A percentile compares a stretch with the other conserved stretches of the same genome.
Evolutionary conservation across 2,888 invertebrate genomes (phyloP).

Genomic region (Labia minor): DNA sequence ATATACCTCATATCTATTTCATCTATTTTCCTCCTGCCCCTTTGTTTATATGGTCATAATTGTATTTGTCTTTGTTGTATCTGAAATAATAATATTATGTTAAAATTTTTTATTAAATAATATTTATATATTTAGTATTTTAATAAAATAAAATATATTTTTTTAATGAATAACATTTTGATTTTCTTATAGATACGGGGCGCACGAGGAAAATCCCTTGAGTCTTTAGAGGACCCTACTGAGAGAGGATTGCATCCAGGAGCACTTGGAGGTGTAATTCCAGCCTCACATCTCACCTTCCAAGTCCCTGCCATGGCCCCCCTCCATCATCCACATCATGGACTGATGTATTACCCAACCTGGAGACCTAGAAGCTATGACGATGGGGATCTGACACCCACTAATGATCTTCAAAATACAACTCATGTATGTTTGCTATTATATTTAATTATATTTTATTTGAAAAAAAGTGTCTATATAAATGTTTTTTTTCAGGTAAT

Average conservation of each 20-base stretch:
- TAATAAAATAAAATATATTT: no score
- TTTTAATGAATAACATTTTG: no score
- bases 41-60: no score
- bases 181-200: slow-evolving; percentile 55
- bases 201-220: slow-evolving; percentile 67
- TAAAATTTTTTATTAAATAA: no score
- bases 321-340: slow-evolving; percentile 32
- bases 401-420: slow-evolving; percentile 50
- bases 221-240: slow-evolving; percentile 63
- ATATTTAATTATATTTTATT: background rate
- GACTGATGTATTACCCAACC: background rate
- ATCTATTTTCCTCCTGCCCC: no score
- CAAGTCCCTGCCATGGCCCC: slow-evolving; percentile 47
- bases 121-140: no score
- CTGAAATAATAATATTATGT: no score
- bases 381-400: slow-evolving; percentile 82
- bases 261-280: background rate
- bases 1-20: no score
- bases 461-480: background rate
- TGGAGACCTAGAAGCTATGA: slow-evolving; percentile 70
- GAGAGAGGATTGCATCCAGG: slow-evolving; percentile 25
- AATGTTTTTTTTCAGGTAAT: slow-evolving; percentile 19
- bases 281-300: slow-evolving; percentile 47
- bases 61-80: no score
- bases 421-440: background rate